Conservation (phyloP, 2,797 vertebrate genomes). For the Paedocypris micromegethes region DNA sequence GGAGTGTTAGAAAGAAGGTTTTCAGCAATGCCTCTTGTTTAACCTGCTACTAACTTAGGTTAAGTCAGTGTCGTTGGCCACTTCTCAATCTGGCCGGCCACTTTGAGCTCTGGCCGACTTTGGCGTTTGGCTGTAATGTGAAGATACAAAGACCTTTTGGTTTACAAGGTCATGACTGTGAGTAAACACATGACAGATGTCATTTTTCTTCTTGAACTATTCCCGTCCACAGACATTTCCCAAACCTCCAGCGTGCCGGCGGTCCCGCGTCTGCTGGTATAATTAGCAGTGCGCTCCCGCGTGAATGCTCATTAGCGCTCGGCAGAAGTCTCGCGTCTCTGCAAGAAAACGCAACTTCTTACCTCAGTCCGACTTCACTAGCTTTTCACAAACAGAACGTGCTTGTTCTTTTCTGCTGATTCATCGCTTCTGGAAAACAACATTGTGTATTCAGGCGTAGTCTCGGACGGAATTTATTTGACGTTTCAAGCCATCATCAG, state of each 20-base stretch:
- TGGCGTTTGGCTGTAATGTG: no score
- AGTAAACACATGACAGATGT: not conserved
- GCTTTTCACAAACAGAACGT: not conserved
- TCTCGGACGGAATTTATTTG: no score
- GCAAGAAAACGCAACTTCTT: not conserved
- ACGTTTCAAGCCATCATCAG: no score
- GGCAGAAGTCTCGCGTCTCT: conserved; percentile 5
- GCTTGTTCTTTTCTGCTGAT: conserved; percentile 2
- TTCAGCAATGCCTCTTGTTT: no score
- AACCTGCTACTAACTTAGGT: no score
- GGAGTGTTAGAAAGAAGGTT: no score
- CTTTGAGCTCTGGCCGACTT: no score
- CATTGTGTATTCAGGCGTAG: not conserved
- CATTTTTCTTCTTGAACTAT: not conserved
- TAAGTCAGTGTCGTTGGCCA: no score
- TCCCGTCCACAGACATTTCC: conserved; percentile 2
- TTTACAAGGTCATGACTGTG: not conserved
- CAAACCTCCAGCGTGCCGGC: conserved; percentile 2
- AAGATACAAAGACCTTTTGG: not conserved
- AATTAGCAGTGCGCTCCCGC: conserved; percentile 15
- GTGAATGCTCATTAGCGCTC: conserved; percentile 19
- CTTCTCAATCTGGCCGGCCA: no score
- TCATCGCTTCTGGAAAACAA: conserved; percentile 5
- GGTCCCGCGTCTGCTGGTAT: conserved; percentile 17
- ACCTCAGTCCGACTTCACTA: not conserved